Conservation (phyloP, 2,888 invertebrate genomes). For the Dolomedes plantarius region DNA sequence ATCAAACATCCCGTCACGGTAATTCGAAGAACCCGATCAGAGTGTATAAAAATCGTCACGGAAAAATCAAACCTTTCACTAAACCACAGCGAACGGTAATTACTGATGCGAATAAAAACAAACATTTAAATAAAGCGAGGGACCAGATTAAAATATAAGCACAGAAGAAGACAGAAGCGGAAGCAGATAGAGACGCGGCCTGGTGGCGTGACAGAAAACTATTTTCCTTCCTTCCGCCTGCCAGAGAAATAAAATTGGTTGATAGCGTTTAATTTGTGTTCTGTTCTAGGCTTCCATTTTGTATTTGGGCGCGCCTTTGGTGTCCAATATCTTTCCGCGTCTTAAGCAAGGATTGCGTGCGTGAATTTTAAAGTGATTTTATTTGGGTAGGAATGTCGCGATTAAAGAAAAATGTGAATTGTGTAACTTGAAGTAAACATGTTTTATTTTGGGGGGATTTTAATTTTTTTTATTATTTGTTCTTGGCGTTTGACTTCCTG, state of each 20-base stretch:
- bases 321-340: constrained; percentile 20
- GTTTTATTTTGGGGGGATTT: not conserved
- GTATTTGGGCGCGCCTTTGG: constrained; percentile 19
- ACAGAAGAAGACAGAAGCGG: not conserved
- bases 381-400: constrained; percentile 11
- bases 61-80: not conserved
- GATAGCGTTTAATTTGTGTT: constrained; percentile 25
- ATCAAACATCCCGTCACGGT: too few relatives aligned
- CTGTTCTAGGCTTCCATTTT: constrained; percentile 25
- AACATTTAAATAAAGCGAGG: constrained; percentile 25
- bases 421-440: not conserved
- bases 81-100: constrained; percentile 21
- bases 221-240: constrained; percentile 45
- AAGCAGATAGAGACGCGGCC: not conserved
- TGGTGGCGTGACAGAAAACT: constrained; percentile 59
- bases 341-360: constrained; percentile 22
- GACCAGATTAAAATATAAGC: constrained; percentile 54
- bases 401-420: constrained; percentile 26
- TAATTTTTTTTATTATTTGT: too few relatives aligned
- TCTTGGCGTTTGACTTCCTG: not conserved
- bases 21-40: too few relatives aligned
- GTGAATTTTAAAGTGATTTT: constrained; percentile 17
- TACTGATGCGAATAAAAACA: constrained; percentile 45
- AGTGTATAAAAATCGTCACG: too few relatives aligned
- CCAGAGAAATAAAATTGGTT: constrained; percentile 32